A percentile compares a stretch with the other conserved stretches of the same genome.
These are phyloP conservation scores for Vicugna pacos DNA, from an alignment of 2,113 vertebrate genomes.

Conservation along the genomic window DNA sequence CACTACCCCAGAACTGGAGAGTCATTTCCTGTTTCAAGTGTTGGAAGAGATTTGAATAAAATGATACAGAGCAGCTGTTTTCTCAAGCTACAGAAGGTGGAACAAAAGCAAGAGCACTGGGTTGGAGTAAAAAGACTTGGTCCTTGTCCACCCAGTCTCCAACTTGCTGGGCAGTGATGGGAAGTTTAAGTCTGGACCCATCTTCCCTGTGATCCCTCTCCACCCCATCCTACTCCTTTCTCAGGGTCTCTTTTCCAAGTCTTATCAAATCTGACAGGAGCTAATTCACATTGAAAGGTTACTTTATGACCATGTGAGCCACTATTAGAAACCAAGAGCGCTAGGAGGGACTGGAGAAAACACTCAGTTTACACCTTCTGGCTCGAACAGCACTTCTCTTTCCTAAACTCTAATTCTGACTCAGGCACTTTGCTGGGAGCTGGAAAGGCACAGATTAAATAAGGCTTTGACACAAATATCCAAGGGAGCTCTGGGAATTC, in stretches of 20 bases:
- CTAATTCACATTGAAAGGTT: not conserved
- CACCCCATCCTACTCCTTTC: not conserved
- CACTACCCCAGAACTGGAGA: conserved; percentile 44
- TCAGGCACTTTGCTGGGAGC: not conserved
- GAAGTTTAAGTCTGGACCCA: not conserved
- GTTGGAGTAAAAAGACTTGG: not conserved
- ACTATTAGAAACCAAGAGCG: not conserved
- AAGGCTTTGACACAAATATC: not conserved
- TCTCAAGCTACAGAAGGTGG: conserved; percentile 50
- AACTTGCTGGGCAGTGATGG: not conserved
- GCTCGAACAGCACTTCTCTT: not conserved
- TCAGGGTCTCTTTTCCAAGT: not conserved
- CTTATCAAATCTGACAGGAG: not conserved
- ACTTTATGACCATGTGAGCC: not conserved
- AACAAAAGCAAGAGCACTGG: conserved; percentile 1
- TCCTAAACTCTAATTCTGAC: not conserved
- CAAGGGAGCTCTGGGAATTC: not conserved
- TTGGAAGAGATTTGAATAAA: conserved; percentile 61
- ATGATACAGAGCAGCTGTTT: conserved; percentile 77
- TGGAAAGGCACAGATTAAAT: not conserved
- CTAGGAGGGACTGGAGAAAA: not conserved
- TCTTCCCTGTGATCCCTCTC: not conserved
- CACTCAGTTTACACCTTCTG: not conserved
- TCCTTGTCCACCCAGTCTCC: not conserved
- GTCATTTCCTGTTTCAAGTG: conserved; percentile 74